Evolutionary conservation across 2,888 invertebrate genomes (phyloP).

Genomic region (Cantharis rufa): DNA sequence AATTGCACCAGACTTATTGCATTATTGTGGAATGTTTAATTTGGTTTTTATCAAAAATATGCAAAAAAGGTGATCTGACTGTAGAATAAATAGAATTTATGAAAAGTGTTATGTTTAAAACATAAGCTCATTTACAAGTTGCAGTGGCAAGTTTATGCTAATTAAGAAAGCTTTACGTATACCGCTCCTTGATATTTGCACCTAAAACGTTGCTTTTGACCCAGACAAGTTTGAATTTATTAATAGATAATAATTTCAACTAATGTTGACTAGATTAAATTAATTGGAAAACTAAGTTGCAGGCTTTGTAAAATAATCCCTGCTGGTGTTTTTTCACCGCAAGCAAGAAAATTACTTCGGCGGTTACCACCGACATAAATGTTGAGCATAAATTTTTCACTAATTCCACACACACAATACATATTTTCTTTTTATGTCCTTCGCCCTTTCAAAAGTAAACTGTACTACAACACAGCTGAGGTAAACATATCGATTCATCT

Average conservation of each 20-base stretch:
- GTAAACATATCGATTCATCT: slow-evolving; percentile 17
- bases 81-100: background rate
- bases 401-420: slow-evolving; percentile 13
- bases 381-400: slow-evolving; percentile 14
- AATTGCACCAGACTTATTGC: background rate
- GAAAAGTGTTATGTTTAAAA: slow-evolving; percentile 5
- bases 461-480: slow-evolving; percentile 7
- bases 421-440: background rate
- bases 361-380: slow-evolving; percentile 9
- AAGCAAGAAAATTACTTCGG: slow-evolving; percentile 9
- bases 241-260: background rate
- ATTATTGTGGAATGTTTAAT: background rate
- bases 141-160: slow-evolving; percentile 13
- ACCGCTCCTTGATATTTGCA: slow-evolving; percentile 5
- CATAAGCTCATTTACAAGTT: slow-evolving; percentile 11
- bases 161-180: slow-evolving; percentile 9
- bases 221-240: background rate
- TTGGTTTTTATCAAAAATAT: background rate
- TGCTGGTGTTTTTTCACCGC: slow-evolving; percentile 5
- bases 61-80: background rate
- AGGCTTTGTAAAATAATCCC: slow-evolving; percentile 1
- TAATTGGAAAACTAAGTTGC: slow-evolving; percentile 8
- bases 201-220: slow-evolving; percentile 3
- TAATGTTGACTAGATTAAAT: slow-evolving; percentile 12
- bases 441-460: slow-evolving; percentile 2